These are phyloP conservation scores for Leptothorax acervorum DNA, from an alignment of 2,888 invertebrate species.

Conservation along the genomic window DNA sequence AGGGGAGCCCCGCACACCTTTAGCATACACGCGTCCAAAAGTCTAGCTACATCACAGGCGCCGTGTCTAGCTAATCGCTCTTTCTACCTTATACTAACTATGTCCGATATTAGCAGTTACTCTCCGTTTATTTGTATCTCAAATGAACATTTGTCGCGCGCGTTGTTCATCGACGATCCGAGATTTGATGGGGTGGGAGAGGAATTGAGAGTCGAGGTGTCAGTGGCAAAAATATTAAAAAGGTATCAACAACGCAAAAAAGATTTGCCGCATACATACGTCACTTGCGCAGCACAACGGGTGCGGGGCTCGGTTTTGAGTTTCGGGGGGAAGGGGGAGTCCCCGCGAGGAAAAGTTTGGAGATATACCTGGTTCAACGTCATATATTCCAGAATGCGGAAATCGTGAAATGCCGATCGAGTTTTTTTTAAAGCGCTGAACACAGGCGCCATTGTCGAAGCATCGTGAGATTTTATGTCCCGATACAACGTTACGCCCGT, in stretches of 20 bases:
- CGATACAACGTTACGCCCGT: neutral
- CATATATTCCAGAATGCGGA: neutral
- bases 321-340: slow-evolving; percentile 57
- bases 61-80: slow-evolving; percentile 79
- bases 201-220: slow-evolving; percentile 59
- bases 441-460: neutral
- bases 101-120: slow-evolving; percentile 66
- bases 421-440: neutral
- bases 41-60: slow-evolving; percentile 83
- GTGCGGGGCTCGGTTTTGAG: slow-evolving; percentile 77
- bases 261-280: slow-evolving; percentile 73
- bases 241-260: slow-evolving; percentile 77
- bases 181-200: slow-evolving; percentile 57
- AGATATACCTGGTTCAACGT: slow-evolving; percentile 77
- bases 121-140: slow-evolving; percentile 59
- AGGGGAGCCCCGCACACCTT: slow-evolving; percentile 78
- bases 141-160: slow-evolving; percentile 75
- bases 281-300: slow-evolving; percentile 74
- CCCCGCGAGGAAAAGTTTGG: slow-evolving; percentile 72
- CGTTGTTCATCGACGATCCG: slow-evolving; percentile 68
- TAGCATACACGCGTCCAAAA: slow-evolving; percentile 72
- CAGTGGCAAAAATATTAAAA: slow-evolving; percentile 76
- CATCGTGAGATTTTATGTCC: neutral
- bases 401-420: slow-evolving; percentile 13
- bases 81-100: slow-evolving; percentile 76